phyloP scores from a whole-genome alignment of 2,113 vertebrate species.

The Danio rerio region DNA sequence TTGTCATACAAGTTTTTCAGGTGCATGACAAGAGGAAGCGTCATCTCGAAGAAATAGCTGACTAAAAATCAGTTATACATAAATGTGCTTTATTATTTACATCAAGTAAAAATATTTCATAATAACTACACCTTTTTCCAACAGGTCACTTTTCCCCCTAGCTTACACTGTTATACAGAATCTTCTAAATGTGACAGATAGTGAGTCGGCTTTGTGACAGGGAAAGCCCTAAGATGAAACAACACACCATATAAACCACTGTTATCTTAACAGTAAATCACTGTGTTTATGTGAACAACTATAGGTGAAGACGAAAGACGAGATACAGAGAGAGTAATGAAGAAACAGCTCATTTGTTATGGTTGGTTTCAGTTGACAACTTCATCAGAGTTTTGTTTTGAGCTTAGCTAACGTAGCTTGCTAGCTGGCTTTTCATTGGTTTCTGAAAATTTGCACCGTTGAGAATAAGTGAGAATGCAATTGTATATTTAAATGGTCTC shows the following conservation, averaged over 20 bases:
- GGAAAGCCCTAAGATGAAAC: neutral
- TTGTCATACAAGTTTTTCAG: slow-evolving; percentile 73
- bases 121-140: no score
- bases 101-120: neutral
- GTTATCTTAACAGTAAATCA: neutral
- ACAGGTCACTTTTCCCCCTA: neutral
- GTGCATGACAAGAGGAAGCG: slow-evolving; percentile 55
- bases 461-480: neutral
- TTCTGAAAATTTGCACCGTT: neutral
- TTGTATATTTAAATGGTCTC: neutral
- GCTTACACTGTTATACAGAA: neutral
- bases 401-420: neutral
- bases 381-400: slow-evolving; percentile 30
- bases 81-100: neutral
- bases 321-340: neutral
- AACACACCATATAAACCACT: neutral
- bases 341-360: neutral
- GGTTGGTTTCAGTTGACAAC: slow-evolving; percentile 15
- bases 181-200: neutral
- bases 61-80: neutral
- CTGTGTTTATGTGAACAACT: neutral
- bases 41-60: slow-evolving; percentile 26
- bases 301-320: neutral
- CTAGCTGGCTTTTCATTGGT: slow-evolving; percentile 6
- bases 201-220: neutral